Evolutionary conservation across 2,888 invertebrate genomes (phyloP), one percentile per base, ranked within the genome.

Genomic region (Drepanosiphum platanoidis): DNA sequence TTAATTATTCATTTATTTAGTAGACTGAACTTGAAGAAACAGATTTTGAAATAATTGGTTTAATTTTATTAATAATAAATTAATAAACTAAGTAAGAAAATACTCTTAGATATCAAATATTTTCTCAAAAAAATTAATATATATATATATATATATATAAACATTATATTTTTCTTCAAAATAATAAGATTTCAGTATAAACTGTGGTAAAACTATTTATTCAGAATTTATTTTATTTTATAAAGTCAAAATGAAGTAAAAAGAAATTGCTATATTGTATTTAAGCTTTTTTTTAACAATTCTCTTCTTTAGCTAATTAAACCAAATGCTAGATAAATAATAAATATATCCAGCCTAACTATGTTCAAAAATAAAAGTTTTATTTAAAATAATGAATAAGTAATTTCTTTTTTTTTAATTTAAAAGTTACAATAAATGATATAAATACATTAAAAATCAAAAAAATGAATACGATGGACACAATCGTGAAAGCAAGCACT

Each of bases 401-500:
- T 46, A 46, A 13, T 15, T 46, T 46, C 46, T n/a, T n/a, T n/a
- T n/a, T n/a, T n/a, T n/a, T n/a, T n/a, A n/a, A n/a, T n/a, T n/a
- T n/a, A n/a, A n/a, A n/a, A n/a, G n/a, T n/a, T n/a, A 46, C 2
- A 46, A 1, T 46, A 46, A 46, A 46, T 46, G 9, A 46, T 46
- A 15, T 46, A 18, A 52, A 18, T 52, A 22, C 52, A 18, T 52
- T 0, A 46, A n/a, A n/a, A n/a, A n/a, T n/a, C 32, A 66, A 66
- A 22, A 3, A 18, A 30, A 42, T 11, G 30, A 61, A n/a, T 7
- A 61, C 11, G 7, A 27, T 27, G 27, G 42, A 36, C 36, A 42
- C 30, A 42, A 75, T 5, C 70, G 11, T 30, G n/a, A 39, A 52
- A 70, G 36, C 52, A 36, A 70, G 80, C 70, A 52, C 42, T 70